Base-by-base conservation (phyloP, 2,113 vertebrate genomes). In the Hypanus sabinus region DNA sequence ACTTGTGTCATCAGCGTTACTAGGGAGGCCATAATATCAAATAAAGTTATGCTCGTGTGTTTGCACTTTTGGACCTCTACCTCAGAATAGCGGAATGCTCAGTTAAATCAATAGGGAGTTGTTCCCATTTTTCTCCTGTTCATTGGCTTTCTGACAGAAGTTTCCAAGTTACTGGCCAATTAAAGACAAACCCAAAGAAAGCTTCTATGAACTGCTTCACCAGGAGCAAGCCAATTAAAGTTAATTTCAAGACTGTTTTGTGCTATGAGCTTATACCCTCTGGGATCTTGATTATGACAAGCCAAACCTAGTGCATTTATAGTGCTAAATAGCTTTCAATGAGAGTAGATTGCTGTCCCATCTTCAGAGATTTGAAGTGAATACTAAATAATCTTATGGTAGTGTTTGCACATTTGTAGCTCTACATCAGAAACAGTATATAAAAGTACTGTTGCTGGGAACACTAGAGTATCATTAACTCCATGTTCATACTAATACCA, bases 171-270 rank as follows among this genome's bases (percentile, higher is more conserved):
- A 55, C 12, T 93, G 91, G 36, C 91, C 33, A 75, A 93, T 93
- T 93, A 93, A 22, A 73, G 70, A 12, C 90, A 36, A 33, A 93
- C 38, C 38, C 85, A 33, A 65, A 33, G 24, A 46, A 46, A 38
- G 91, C 27, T 93, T 71, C 62, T 93, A 11, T 73, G 68, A 93
- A 73, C 91, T 93, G 33, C 24, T 92, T 92, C 68, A 93, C 36
- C 55, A 24, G 91, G 22, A 73, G 38, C 33, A 71, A 46, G 70
- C 36, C 91, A 93, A 93, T 93, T 93, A 93, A 70, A 38, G 38
- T 93, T 93, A 93, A 93, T 46, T 73, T 93, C 18, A 73, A 46
- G 90, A 93, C 90, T 73, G 91, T 73, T 55, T 93, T 93, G 91
- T 73, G 65, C 68, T 24, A 7, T 55, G 18, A 93, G 36, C 36